These are phyloP conservation scores for Ictidomys tridecemlineatus DNA, from an alignment of 2,113 vertebrate species.

Conservation along the genomic window DNA sequence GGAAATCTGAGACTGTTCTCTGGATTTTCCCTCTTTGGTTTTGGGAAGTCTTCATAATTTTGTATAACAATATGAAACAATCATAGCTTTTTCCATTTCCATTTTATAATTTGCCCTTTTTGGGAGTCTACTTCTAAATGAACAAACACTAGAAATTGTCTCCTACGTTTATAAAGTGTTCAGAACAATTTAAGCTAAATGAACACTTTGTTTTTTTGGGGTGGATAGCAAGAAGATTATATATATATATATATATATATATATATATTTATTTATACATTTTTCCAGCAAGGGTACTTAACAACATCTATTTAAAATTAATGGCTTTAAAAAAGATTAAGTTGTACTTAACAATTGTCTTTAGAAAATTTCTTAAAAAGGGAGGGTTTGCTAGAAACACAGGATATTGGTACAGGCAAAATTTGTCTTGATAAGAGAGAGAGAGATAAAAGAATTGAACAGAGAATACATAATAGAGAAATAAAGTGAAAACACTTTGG, in stretches of 20 bases:
- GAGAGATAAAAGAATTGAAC: background rate
- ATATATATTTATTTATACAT: slow-evolving; percentile 63
- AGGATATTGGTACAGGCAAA: slow-evolving; percentile 56
- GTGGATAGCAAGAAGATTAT: slow-evolving; percentile 55
- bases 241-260: too few species aligned
- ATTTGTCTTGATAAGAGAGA: slow-evolving; percentile 61
- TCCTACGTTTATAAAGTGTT: slow-evolving; percentile 50
- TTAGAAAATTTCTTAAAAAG: slow-evolving; percentile 31
- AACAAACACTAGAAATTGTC: slow-evolving; percentile 47
- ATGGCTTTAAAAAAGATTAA: slow-evolving; percentile 45
- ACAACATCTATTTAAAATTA: slow-evolving; percentile 73
- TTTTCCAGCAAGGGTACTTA: slow-evolving; percentile 44
- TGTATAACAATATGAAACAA: slow-evolving; percentile 42
- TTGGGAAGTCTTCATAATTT: slow-evolving; percentile 44
- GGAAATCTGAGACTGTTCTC: slow-evolving; percentile 41
- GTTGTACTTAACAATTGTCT: slow-evolving; percentile 50
- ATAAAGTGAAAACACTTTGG: background rate
- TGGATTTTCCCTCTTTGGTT: slow-evolving; percentile 59
- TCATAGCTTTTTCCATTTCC: slow-evolving; percentile 48
- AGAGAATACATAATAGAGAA: background rate
- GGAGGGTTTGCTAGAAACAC: slow-evolving; percentile 38
- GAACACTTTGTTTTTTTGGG: slow-evolving; percentile 46
- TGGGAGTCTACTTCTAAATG: slow-evolving; percentile 45
- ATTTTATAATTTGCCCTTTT: slow-evolving; percentile 47
- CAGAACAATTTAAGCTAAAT: slow-evolving; percentile 60